Percentiles rank a stretch among this genome's conserved stretches.
Evolutionary conservation across 2,113 vertebrate genomes (phyloP).

Genomic region (Garra rufa): DNA sequence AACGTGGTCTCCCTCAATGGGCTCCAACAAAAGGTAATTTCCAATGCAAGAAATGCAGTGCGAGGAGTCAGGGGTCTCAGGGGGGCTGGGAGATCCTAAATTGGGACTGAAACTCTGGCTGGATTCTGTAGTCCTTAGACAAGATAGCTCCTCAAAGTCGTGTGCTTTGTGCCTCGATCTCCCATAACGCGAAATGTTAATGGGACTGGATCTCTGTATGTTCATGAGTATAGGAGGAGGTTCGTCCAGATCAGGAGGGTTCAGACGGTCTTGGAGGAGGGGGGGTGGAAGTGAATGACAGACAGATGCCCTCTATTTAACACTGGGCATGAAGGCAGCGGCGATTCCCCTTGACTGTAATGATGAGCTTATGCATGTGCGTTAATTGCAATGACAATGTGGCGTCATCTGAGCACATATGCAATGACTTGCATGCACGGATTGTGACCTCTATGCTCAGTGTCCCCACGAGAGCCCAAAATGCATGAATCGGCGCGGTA

Average conservation of each 20-base stretch:
- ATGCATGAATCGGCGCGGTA: neutral
- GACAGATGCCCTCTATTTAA: constrained; percentile 27
- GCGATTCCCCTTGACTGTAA: constrained; percentile 32
- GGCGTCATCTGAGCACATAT: neutral
- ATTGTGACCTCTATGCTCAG: constrained; percentile 28
- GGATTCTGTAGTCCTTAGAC: constrained; percentile 90
- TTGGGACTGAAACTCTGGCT: constrained; percentile 98
- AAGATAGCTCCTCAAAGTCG: constrained; percentile 96
- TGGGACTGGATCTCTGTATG: constrained; percentile 99
- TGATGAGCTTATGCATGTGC: neutral
- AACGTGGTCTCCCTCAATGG: constrained; percentile 98
- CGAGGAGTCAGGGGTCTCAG: constrained; percentile 97
- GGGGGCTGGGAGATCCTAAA: constrained; percentile 96
- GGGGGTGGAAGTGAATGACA: constrained; percentile 13
- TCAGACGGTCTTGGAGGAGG: constrained; percentile 35
- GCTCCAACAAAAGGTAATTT: constrained; percentile 98
- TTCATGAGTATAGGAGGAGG: constrained; percentile 92
- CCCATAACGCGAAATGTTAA: constrained; percentile 98
- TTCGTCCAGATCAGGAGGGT: constrained; percentile 64
- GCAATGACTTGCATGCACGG: constrained; percentile 5
- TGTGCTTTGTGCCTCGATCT: constrained; percentile 97
- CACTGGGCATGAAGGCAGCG: constrained; percentile 30
- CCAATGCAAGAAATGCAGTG: constrained; percentile 98
- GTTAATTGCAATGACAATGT: constrained; percentile 19
- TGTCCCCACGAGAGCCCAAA: neutral